Evolutionary conservation across 1,140 invertebrate genomes (phyloP), one percentile per base, ranked within the genome.

Genomic region (Caerostris darwini): DNA sequence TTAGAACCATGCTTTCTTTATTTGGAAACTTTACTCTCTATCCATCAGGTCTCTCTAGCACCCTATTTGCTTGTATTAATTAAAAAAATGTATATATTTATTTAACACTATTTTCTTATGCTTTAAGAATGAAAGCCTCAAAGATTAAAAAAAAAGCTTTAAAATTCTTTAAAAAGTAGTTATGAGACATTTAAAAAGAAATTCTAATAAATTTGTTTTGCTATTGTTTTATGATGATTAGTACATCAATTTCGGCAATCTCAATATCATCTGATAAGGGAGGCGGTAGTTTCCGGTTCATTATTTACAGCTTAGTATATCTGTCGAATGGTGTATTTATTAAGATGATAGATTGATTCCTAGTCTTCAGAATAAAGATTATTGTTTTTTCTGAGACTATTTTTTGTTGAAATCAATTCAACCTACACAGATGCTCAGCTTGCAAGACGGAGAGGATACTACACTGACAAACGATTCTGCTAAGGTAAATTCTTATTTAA

Each of bases 371-470:
- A 93, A 17, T 17, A 7, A 67, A 5, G 19, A 58, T 56, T 67
- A 59, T 67, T 87, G 34, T 56, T 17, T 53, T 34, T 54, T 10
- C 8, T 56, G 34, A 57, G 61, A 3, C 56, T 19, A 14, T 81
- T 87, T 54, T 89, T 53, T 88, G 50, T 88, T 89, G 34, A 54
- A 19, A 59, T 56, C 81, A 50, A n/a, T 92, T 81, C 14, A 94
- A 54, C 7, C 69, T 17, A 50, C 19, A 58, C 56, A 54, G 10
- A 94, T 94, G 94, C 91, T 94, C 69, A 94, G 85, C 81, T 87
- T 94, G 82, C 94, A 94, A 86, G 94, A 94, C 94, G 94, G 94
- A 3, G 94, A 94, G 82, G 90, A 94, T 59, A 82, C 90, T 71
- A 17, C 86, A 19, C 34, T 94, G 64, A 93, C 90, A 67, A 83